These are phyloP conservation scores for Hylyphantes graminicola DNA, from an alignment of 1,140 invertebrate species.

Conservation along the genomic window DNA sequence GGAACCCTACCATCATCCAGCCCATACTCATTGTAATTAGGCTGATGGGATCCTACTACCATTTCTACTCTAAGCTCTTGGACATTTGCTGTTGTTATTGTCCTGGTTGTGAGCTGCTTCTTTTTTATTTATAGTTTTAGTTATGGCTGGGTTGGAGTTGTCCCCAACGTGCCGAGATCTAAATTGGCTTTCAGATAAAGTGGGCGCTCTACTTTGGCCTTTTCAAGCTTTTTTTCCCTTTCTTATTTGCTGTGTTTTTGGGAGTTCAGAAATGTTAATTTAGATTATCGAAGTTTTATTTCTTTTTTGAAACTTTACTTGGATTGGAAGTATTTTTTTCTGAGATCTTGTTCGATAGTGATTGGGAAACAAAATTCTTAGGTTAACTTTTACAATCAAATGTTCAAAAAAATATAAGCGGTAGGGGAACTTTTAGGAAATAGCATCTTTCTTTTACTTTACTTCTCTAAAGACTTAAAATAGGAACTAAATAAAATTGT, in stretches of 20 bases:
- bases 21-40: conserved; percentile 58
- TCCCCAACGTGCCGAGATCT: conserved; percentile 55
- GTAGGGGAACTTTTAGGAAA: too few relatives aligned
- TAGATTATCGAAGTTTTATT: conserved; percentile 29
- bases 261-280: conserved; percentile 48
- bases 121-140: conserved; percentile 32
- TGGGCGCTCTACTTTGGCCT: conserved; percentile 33
- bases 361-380: too few relatives aligned
- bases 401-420: too few relatives aligned
- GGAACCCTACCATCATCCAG: conserved; percentile 7
- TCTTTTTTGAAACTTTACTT: background rate
- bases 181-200: conserved; percentile 59
- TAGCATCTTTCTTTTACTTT: too few relatives aligned
- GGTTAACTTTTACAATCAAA: too few relatives aligned
- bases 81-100: conserved; percentile 44
- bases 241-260: conserved; percentile 3
- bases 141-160: conserved; percentile 49
- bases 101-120: background rate
- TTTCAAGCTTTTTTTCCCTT: conserved; percentile 6
- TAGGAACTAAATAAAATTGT: too few relatives aligned
- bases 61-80: background rate
- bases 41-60: conserved; percentile 46
- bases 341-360: too few relatives aligned
- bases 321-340: too few relatives aligned
- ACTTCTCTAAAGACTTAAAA: too few relatives aligned